Base-by-base conservation (phyloP, 2,113 vertebrate species). In the Sebastes fasciatus region DNA sequence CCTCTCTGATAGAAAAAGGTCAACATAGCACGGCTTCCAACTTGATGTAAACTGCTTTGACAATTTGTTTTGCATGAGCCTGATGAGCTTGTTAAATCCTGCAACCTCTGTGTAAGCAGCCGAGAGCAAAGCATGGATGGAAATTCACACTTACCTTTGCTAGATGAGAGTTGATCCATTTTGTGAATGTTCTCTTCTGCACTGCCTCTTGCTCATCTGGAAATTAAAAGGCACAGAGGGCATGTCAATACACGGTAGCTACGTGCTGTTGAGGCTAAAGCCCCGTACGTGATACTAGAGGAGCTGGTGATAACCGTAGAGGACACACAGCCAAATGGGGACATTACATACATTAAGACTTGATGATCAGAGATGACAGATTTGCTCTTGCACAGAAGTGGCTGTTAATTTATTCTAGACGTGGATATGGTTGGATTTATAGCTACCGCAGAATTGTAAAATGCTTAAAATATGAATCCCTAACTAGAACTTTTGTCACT, bases 161-260 rank as follows among this genome's bases (percentile, higher is more conserved):
- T 93, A 99, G 93, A 89, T 99, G 98, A 89, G 97, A 98, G 90
- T 99, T 99, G 93, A 99, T 99, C 98, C 98, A 99, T 94, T 99
- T 99, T 34, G 98, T 99, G 91, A 99, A 99, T 72, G 98, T 99
- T 89, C 98, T 95, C 93, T 99, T 99, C 92, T 99, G 98, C 65
- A 99, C 98, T 4, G 97, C 95, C 86, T 99, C 98, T 94, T 99
- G 98, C 79, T 99, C 98, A 96, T 98, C 98, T 99, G 92, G 64
- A 91, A 94, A 85, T 48, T 2, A 79, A 34, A 86, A 74, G 26
- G 16, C 9, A 80, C 16, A 87, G 11, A 71, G 49, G 49, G 23
- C 13, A 64, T 34, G 45, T 92, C 70, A 88, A 70, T 19, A 80
- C 34, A 79, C 34, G 34, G 26, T 8, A 11, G n/a, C n/a, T 34